These are phyloP conservation scores for Tichodroma muraria DNA, from an alignment of 2,113 vertebrate species.

Conservation along the genomic window DNA sequence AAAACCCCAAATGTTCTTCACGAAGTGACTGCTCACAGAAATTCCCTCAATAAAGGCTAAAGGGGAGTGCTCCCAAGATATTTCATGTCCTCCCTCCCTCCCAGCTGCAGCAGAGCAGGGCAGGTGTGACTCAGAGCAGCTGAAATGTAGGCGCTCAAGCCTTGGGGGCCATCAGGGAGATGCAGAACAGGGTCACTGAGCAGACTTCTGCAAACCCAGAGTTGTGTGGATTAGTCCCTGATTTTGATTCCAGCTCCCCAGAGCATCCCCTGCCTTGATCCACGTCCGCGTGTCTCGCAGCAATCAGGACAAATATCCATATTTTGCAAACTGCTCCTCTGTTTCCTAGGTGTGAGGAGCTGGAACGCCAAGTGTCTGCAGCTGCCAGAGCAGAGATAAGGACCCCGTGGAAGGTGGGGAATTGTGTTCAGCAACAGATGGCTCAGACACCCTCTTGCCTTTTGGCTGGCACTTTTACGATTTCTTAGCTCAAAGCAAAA, in stretches of 20 bases:
- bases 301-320: not conserved
- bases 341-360: not conserved
- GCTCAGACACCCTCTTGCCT: not conserved
- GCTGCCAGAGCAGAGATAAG: not conserved
- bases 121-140: too few species aligned
- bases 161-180: not conserved
- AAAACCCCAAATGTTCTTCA: not conserved
- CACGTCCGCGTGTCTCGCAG: rapidly evolving
- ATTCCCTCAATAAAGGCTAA: not conserved
- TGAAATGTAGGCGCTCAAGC: not conserved
- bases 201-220: not conserved
- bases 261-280: not conserved
- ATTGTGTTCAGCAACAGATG: not conserved
- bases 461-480: not conserved
- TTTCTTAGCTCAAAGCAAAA: not conserved
- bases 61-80: not conserved
- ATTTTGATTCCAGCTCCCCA: not conserved
- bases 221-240: not conserved
- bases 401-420: not conserved
- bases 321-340: not conserved
- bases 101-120: not conserved
- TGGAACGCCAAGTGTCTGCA: not conserved
- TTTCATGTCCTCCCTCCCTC: not conserved
- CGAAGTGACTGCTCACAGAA: not conserved
- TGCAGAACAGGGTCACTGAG: not conserved